A percentile compares a stretch with the other conserved stretches of the same genome.
phyloP scores from a whole-genome alignment of 2,888 invertebrate genomes.

The Polymixis flavicincta region DNA sequence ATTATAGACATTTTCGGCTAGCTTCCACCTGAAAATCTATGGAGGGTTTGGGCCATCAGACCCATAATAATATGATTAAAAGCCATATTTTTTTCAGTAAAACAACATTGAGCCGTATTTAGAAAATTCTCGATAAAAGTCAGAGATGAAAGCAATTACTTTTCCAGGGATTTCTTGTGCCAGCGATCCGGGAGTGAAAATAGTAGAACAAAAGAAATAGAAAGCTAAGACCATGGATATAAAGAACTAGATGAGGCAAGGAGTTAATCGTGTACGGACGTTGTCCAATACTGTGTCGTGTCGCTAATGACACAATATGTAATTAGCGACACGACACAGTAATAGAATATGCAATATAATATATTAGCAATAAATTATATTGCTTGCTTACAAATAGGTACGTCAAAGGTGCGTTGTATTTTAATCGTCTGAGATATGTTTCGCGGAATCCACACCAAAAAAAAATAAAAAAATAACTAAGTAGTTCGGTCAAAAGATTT shows the following conservation, averaged over 20 bases:
- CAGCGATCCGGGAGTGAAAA: conserved; percentile 43
- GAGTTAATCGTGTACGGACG: not conserved
- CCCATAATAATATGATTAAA: not conserved
- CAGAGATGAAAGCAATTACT: conserved; percentile 60
- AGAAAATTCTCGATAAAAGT: conserved; percentile 38
- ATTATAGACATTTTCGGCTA: not conserved
- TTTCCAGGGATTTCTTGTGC: conserved; percentile 50
- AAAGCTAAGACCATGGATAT: not conserved
- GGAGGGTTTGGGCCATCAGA: not conserved
- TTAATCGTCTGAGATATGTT: too few relatives aligned
- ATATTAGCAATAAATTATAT: too few relatives aligned
- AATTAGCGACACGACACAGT: too few relatives aligned
- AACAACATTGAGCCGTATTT: conserved; percentile 7
- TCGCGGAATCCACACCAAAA: too few relatives aligned
- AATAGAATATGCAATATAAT: too few relatives aligned
- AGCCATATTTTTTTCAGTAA: not conserved
- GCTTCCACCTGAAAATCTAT: not conserved
- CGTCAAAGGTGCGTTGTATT: too few relatives aligned
- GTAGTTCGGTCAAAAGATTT: too few relatives aligned
- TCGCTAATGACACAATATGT: too few relatives aligned
- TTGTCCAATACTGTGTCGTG: too few relatives aligned
- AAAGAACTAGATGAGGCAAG: conserved; percentile 7
- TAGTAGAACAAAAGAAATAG: conserved; percentile 40
- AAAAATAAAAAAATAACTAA: too few relatives aligned
- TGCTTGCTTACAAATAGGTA: not conserved